Base-by-base conservation (phyloP, 2,888 invertebrate species). In the Sesamia inferens region DNA sequence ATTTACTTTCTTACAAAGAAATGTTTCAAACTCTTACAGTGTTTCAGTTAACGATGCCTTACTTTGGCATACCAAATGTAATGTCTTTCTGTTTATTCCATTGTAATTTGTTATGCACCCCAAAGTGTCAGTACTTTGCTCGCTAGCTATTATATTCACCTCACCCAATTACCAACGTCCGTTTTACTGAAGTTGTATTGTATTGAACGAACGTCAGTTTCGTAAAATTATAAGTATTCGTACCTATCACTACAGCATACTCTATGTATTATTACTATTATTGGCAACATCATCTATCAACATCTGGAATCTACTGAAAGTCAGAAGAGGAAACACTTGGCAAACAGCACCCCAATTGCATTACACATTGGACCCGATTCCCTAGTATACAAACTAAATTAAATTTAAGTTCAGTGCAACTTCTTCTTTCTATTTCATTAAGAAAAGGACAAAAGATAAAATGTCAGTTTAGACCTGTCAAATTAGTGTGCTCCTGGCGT, bases 151-250 rank as follows among this genome's bases (percentile, higher is more conserved):
- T 72, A 68, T 64, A 65, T 72, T 67, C 54, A 68, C n/a, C 63
- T 55, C 54, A 59, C 22, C 59, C 48, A 78, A 72, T 78, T 78
- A 78, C 48, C 55, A 78, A 78, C 67, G 78, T 78, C 68, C 19
- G 13, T 68, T 66, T 58, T 67, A 31, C 44, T 78, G 54, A 14
- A 68, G 48, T 68, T 42, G 6, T 47, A 44, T 58, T 58, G 63
- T 68, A 11, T 42, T 39, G 39, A 77, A 71, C 24, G 6, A 47
- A 22, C n/a, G 16, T 39, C 62, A 66, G 16, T 48, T 58, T 42
- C n/a, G n/a, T 47, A 24, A 48, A 48, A 2, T 54, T n/a, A 48
- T 64, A 31, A 31, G 31, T 31, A 31, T 5, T 39, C 39, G 39
- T 39, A 39, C n/a, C 70, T 54, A 22, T 47, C 19, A 61, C 39